Base-by-base conservation (phyloP, 2,113 vertebrate species). In the Pyrgilauda ruficollis region DNA sequence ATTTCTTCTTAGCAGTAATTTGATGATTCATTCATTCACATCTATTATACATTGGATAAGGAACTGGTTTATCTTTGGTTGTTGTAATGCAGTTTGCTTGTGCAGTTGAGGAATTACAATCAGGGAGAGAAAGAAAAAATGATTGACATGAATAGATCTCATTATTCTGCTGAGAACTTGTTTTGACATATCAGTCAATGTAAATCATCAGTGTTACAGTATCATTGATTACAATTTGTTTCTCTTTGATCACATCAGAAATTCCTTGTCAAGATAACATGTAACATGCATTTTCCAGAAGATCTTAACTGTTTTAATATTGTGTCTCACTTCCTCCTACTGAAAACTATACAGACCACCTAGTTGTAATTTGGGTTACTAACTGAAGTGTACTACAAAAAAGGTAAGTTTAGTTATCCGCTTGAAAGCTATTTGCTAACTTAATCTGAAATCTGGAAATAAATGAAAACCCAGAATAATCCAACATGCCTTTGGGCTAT, bases 191-290 rank as follows among this genome's bases (percentile, higher is more conserved):
- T 55, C 39, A 83, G 28, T 95, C 69, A 94, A 92, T 89, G 72
- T 86, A 95, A 95, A 87, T 56, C 68, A 84, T 53, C 78, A 89
- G 68, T 91, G 17, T 64, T 88, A 93, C 30, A 97, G 89, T 86
- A 67, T 18, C 33, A 89, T 75, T 94, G 68, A 96, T 97, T 97
- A 95, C 52, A 97, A 92, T 90, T 62, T 87, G 4, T 23, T 68
- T 81, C 43, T 67, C 72, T 79, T 58, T 72, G 74, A 90, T 84
- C 30, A 72, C 41, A 79, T 50, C 74, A 92, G 39, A 56, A 88
- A 91, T 86, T 85, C 24, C 52, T 94, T 80, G 33, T 81, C 46
- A 90, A n/a, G 35, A 39, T 70, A 89, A 90, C 13, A 77, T 53
- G 26, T 37, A 79, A 80, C 35, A 35, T 30, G 4, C 66, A 58